Evolutionary conservation across 2,113 vertebrate genomes (phyloP).

Genomic region (Myodes glareolus): DNA sequence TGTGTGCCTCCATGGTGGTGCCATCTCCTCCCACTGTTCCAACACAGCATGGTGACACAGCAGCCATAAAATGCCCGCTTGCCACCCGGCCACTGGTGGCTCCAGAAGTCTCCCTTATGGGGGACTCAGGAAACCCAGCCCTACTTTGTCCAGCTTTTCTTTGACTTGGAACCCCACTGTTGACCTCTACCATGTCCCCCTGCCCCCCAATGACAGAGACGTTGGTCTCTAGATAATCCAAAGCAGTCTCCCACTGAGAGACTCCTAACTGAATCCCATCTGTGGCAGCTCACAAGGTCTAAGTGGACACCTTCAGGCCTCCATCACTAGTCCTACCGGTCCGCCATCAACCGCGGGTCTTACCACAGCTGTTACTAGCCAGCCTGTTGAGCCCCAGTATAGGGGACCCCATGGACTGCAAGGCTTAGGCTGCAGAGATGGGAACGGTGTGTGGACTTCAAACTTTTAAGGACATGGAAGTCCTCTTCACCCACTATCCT

Average conservation of each 20-base stretch:
- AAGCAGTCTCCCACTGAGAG: not conserved
- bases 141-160: not conserved
- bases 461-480: not conserved
- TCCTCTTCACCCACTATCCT: not conserved
- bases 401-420: not conserved
- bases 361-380: too few relatives aligned
- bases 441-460: too few relatives aligned
- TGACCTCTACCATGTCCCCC: not conserved
- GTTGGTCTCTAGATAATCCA: not conserved
- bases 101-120: not conserved
- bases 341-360: too few relatives aligned
- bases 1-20: too few relatives aligned
- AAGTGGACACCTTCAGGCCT: not conserved
- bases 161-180: not conserved
- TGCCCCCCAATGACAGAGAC: not conserved
- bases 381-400: not conserved
- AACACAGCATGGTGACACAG: too few relatives aligned
- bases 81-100: rapidly evolving
- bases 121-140: not conserved
- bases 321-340: not conserved
- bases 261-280: not conserved
- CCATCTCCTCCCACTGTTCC: not conserved
- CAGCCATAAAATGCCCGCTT: rapidly evolving
- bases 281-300: not conserved
- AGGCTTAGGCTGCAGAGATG: not conserved